phyloP scores from a whole-genome alignment of 92 coral and sea anemone species.

The Isaurus tuberculatus region DNA sequence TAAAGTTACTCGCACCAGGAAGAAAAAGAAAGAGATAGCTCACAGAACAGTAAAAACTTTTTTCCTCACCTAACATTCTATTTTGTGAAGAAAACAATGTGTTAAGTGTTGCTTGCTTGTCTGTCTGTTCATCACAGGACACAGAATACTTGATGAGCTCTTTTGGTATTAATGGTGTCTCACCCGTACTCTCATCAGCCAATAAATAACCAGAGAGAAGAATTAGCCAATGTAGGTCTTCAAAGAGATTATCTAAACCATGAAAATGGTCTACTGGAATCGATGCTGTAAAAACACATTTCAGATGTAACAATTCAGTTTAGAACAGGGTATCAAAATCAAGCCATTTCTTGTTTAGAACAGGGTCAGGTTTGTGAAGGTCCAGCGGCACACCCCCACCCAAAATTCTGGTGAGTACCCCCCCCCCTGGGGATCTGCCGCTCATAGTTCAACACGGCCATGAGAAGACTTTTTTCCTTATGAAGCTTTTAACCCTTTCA shows the following conservation, averaged over 20 bases:
- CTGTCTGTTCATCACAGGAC: constrained; percentile 66
- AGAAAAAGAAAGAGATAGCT: too few species aligned
- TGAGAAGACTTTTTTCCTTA: too few species aligned
- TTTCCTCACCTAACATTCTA: constrained; percentile 65
- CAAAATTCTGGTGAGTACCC: too few species aligned
- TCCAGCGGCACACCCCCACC: too few species aligned
- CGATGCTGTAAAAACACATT: constrained; percentile 47
- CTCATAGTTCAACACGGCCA: too few species aligned
- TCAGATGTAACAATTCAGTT: not conserved
- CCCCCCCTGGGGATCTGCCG: too few species aligned
- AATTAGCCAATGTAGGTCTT: constrained; percentile 95
- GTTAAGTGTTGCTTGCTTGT: constrained; percentile 75
- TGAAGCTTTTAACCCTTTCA: too few species aligned
- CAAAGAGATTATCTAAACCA: constrained; percentile 82
- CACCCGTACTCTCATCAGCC: constrained; percentile 91
- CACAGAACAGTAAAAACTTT: not conserved
- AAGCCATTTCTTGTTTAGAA: not conserved
- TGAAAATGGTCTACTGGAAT: constrained; percentile 63
- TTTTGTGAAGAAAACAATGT: constrained; percentile 70
- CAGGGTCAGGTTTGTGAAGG: too few species aligned
- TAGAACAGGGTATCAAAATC: too few species aligned
- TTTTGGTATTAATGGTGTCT: constrained; percentile 89
- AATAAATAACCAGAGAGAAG: constrained; percentile 84
- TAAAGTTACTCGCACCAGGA: too few species aligned
- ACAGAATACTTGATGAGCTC: constrained; percentile 81